Evolutionary conservation across 2,113 vertebrate species (phyloP), one percentile per base, ranked within the genome.

Genomic region (Picathartes gymnocephalus): DNA sequence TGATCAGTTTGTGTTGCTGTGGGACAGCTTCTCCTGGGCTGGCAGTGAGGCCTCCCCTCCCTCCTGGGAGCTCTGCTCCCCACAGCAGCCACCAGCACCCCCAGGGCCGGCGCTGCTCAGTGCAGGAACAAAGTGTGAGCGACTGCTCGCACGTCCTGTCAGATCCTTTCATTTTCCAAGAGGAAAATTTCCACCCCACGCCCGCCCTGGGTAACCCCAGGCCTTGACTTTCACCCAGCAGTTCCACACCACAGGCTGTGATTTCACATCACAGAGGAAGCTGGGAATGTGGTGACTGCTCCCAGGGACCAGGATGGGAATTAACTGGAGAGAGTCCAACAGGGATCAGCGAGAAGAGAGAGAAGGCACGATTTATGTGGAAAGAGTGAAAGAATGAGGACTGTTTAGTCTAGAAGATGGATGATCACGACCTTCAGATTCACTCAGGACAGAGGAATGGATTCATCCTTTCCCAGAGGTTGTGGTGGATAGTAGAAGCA

Each of bases 361-460:
- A 62, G 62, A 76, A 54, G 40, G 62, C 62, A 56, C 2, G 3
- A 83, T 83, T 90, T 83, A 70, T 62, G 62, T 62, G 56, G 48
- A 48, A 69, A 77, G 56, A 70, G 56, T 28, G 56, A 48, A 90
- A 77, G 79, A 56, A 70, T 42, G 56, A 56, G 56, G 39, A 54
- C 70, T 90, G 87, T 90, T 90, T 90, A 83, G 87, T 83, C 79
- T 90, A 42, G 71, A 90, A 83, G 79, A 83, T 33, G 40, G 64
- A 83, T 70, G 79, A 69, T 42, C 44, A 10, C 28, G 79, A 77
- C 64, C 79, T 62, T 70, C 48, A 83, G 27, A 42, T 48, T 70
- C 56, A 13, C 28, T 24, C 48, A 50, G 88, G 64, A 62, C 56
- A 77, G 25, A 77, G 42, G 71, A 70, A 83, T 27, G 42, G 87